Evolutionary conservation across 2,888 invertebrate genomes (phyloP), one percentile per base, ranked within the genome.

Genomic region (Hemaris fuciformis): DNA sequence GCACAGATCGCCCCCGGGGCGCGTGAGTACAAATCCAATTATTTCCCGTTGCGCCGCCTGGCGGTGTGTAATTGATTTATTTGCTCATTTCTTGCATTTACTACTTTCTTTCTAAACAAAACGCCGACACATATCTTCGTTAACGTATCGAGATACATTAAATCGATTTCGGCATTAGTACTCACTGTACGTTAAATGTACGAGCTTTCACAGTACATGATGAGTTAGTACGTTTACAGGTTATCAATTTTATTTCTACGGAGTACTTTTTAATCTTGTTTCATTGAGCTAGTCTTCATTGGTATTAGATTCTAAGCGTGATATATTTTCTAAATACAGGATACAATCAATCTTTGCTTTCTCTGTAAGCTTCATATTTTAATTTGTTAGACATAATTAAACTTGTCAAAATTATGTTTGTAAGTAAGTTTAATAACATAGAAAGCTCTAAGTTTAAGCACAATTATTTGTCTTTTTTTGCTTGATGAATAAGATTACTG

Each of bases 51-150:
- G 84, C 76, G 82, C 81, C 77, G 79, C 79, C 79, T 80, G 80
- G 77, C 78, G 79, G 82, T 80, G 84, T 83, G 88, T 87, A 88
- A 89, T 89, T 88, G 87, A 88, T 89, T 89, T 89, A 89, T 88
- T 88, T 87, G 84, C 82, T 86, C 85, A 86, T 87, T 85, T 86
- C 81, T 80, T 80, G 70, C 78, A 77, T 83, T 81, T 76, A 81
- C 75, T 79, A 82, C 79, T 74, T 80, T 72, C 65, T 59, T 64
- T 69, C 70, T 72, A 72, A 79, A 76, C 74, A 73, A 67, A 70
- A 22, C 60, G 23, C n/a, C 4, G 70, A 70, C 74, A 75, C 31
- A 31, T 74, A 73, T 77, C 70, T 73, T 67, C 65, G 58, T 41
- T 61, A 64, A 66, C 63, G 64, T 70, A 68, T 71, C 63, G 57